These are phyloP conservation scores for Chionis minor DNA, from an alignment of 2,113 vertebrate species.

Conservation along the genomic window DNA sequence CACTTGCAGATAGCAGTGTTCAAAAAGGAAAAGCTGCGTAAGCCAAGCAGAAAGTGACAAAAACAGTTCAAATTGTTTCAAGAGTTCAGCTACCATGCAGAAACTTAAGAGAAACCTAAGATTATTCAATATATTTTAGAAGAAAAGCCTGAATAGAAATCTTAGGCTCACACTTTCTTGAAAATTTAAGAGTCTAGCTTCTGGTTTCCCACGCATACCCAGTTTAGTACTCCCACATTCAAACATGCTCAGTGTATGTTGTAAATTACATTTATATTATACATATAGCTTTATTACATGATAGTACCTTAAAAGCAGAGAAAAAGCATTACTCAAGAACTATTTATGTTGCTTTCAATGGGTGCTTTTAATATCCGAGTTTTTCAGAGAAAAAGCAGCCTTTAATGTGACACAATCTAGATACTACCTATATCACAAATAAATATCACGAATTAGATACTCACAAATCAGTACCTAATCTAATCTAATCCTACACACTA, in stretches of 20 bases:
- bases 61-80: not conserved
- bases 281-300: not conserved
- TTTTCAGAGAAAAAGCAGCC: not conserved
- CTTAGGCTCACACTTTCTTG: not conserved
- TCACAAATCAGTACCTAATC: not conserved
- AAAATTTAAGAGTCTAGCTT: not conserved
- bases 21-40: not conserved
- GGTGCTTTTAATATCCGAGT: not conserved
- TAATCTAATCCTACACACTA: not conserved
- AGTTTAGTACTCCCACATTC: not conserved
- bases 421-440: too few relatives aligned
- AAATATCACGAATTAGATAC: too few relatives aligned
- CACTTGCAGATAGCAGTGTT: rapidly evolving
- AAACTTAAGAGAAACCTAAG: not conserved
- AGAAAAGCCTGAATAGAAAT: not conserved
- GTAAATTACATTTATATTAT: not conserved
- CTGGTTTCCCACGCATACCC: not conserved
- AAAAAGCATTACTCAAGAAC: not conserved
- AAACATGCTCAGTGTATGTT: not conserved
- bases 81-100: not conserved
- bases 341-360: not conserved
- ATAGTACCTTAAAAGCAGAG: not conserved
- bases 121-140: not conserved
- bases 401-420: rapidly evolving
- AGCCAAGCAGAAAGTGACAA: not conserved